Evolutionary conservation across 2,888 invertebrate species (phyloP), one percentile per base, ranked within the genome.

Genomic region (Arge pagana): DNA sequence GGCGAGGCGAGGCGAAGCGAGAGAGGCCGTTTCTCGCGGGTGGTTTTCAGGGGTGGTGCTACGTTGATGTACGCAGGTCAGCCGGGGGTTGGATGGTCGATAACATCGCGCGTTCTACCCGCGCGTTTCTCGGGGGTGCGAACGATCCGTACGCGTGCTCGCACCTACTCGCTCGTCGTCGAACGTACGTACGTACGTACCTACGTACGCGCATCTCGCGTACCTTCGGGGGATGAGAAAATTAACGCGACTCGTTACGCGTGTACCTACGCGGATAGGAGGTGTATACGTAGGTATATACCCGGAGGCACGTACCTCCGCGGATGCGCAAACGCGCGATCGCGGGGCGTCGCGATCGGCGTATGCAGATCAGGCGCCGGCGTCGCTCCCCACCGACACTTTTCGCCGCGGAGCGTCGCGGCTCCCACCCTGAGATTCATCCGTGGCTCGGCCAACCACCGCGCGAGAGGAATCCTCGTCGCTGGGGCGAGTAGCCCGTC

Each of bases 31-130:
- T 61, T 65, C n/a, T n/a, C n/a, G n/a, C n/a, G n/a, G n/a, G n/a
- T n/a, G n/a, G n/a, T n/a, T n/a, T n/a, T 66, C 66, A 70, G 63
- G 67, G 69, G 67, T 70, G 68, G 72, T 72, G 71, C 68, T 66
- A 68, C 70, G 66, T 66, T 71, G 70, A 72, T 72, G 71, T 73
- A 71, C 72, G 72, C 71, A 71, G 72, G 71, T 72, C 72, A 70
- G 71, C 61, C 67, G 61, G 45, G 45, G 45, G 33, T 45, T 72
- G 72, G 73, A 74, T 74, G 74, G 74, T 73, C 74, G 73, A 72
- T 74, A 73, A 64, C 63, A 62, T 67, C 45, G 45, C 45, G 35
- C 45, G 33, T 35, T 6, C 45, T 35, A 23, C 33, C 18, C 31
- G 15, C 33, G 10, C 13, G 42, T n/a, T n/a, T n/a, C 33, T 5